Conservation (phyloP, 2,888 invertebrate genomes). For the Quadroppia sp. region DNA sequence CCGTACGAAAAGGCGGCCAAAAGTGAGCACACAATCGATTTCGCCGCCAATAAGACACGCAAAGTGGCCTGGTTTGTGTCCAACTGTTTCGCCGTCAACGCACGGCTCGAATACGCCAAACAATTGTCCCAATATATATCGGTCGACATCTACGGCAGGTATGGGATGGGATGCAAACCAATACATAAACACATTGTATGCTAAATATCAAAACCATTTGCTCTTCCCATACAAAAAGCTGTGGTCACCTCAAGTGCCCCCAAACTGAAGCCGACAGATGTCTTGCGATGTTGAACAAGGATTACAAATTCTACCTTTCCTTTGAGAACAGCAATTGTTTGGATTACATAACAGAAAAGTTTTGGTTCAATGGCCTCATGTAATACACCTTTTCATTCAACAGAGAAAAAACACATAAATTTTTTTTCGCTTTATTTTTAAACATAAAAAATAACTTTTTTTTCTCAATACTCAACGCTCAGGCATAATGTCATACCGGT, state of each 20-base stretch:
- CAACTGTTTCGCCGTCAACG: slow-evolving; percentile 89
- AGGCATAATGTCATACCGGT: slow-evolving; percentile 81
- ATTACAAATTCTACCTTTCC: slow-evolving; percentile 94
- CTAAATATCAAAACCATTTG: no score
- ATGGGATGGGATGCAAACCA: background rate
- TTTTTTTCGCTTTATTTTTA: no score
- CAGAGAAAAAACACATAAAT: background rate
- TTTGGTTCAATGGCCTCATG: slow-evolving; percentile 77
- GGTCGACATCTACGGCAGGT: slow-evolving; percentile 77
- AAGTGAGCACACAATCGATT: background rate
- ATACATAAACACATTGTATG: no score
- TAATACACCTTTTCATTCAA: background rate
- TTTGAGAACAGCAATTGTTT: slow-evolving; percentile 95
- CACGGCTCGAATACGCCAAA: slow-evolving; percentile 77
- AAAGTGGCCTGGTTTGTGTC: slow-evolving; percentile 97
- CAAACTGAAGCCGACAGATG: slow-evolving; percentile 71
- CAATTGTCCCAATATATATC: slow-evolving; percentile 78
- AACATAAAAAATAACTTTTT: no score
- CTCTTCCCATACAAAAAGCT: slow-evolving; percentile 56
- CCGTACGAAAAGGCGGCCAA: slow-evolving; percentile 58
- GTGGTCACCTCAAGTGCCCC: slow-evolving; percentile 78
- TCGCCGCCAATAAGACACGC: slow-evolving; percentile 52
- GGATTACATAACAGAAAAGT: slow-evolving; percentile 94
- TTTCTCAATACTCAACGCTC: no score
- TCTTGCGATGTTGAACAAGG: slow-evolving; percentile 79